Conservation (phyloP, 35 echinoderm and acorn worm species). For the Patiria miniata region DNA sequence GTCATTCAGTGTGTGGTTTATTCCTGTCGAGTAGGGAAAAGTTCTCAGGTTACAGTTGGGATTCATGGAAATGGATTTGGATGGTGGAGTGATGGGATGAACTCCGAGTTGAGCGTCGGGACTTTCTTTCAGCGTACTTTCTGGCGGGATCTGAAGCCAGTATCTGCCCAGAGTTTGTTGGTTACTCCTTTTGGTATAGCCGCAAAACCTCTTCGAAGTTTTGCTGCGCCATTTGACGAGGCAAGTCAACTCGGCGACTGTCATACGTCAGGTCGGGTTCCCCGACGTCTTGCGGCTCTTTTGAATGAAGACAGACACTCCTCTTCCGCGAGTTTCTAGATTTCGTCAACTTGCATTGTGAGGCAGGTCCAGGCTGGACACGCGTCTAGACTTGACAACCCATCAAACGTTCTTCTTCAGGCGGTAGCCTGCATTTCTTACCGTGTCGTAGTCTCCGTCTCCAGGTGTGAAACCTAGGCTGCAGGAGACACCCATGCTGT, state of each 20-base stretch:
- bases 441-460: background rate
- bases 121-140: too few species aligned
- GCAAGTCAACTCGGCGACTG: background rate
- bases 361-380: too few species aligned
- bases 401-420: background rate
- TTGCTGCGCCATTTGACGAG: background rate
- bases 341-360: too few species aligned
- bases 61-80: slow-evolving; percentile 2
- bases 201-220: too few species aligned
- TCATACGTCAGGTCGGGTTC: background rate
- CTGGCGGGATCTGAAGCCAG: too few species aligned
- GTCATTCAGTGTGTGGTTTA: too few species aligned
- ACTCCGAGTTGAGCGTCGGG: background rate
- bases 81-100: background rate
- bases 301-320: slow-evolving; percentile 13
- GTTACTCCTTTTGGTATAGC: too few species aligned
- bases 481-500: background rate
- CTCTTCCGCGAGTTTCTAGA: background rate
- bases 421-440: slow-evolving; percentile 17
- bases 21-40: too few species aligned
- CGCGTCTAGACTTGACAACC: too few species aligned
- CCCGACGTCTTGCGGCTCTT: background rate
- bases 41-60: too few species aligned
- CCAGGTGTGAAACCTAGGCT: background rate
- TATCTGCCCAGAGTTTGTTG: too few species aligned